Evolutionary conservation across 1,140 invertebrate species (phyloP), one percentile per base, ranked within the genome.

Genomic region (Ostrea edulis): DNA sequence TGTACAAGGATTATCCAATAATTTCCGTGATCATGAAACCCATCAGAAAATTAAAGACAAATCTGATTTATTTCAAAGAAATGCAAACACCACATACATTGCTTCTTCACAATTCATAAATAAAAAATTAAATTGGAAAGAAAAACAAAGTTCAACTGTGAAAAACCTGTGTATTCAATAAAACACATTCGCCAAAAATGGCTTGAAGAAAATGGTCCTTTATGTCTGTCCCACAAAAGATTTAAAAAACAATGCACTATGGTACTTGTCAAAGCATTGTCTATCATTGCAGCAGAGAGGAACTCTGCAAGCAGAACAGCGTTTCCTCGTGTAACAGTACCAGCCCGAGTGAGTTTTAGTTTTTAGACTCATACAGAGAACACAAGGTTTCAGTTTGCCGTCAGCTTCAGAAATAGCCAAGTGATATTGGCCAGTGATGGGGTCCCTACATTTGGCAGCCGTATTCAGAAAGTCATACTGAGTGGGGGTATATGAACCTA

Each of bases 211-310:
- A 2, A 44, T 44, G 5, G n/a, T 62, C 55, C 55, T 20, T 8
- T 62, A 77, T 9, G 68, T 25, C 22, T 77, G 22, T 77, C 68
- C 68, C 7, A 35, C 25, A 25, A 25, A 29, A 77, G 68, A 2
- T 35, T 77, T 77, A 8, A 17, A 77, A 29, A 77, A 77, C 68
- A 77, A 25, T 9, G 68, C 25, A 77, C 51, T 51, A 35, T 83
- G 82, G 52, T 83, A 83, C 82, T 22, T 53, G 29, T 83, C 20
- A 54, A 83, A 83, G 53, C 82, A 83, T 17, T 83, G 44, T 83
- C 82, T 83, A 25, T 52, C 51, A 22, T 54, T 54, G 53, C 53
- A 54, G 82, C 82, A 83, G 11, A 83, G 82, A 22, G 82, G 82
- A 17, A 83, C 82, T 22, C 29, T 54, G 25, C 82, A 83, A 22